Evolutionary conservation across 1,140 invertebrate genomes (phyloP).

Genomic region (Caerostris darwini): DNA sequence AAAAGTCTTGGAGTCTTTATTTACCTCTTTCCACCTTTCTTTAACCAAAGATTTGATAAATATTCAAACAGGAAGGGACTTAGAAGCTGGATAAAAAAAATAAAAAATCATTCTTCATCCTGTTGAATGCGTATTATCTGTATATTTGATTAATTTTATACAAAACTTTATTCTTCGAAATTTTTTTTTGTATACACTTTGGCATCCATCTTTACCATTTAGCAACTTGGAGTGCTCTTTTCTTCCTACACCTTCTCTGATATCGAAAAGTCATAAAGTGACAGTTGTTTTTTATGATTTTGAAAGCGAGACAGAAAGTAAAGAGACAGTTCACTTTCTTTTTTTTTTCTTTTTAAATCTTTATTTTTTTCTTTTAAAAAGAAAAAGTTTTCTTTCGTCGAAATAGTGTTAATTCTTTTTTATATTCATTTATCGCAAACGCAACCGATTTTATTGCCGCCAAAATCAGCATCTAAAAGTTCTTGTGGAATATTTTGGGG

Average conservation of each 20-base stretch:
- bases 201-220: conserved; percentile 4
- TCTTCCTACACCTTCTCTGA: not conserved
- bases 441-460: conserved; percentile 2
- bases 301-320: conserved; percentile 2
- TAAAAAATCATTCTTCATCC: conserved; percentile 36
- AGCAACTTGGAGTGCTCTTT: not conserved
- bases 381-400: not conserved
- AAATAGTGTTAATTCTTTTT: conserved; percentile 8
- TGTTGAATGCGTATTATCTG: conserved; percentile 73
- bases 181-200: not conserved
- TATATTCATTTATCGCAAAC: not conserved
- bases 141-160: conserved; percentile 75
- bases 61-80: conserved; percentile 62
- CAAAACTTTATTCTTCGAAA: conserved; percentile 56
- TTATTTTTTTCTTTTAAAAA: not conserved
- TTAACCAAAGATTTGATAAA: conserved; percentile 59
- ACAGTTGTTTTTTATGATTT: conserved; percentile 57
- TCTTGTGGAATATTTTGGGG: not conserved
- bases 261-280: conserved; percentile 52
- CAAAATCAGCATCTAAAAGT: not conserved
- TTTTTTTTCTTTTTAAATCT: not conserved
- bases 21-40: not conserved
- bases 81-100: not conserved
- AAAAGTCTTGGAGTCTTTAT: not conserved
- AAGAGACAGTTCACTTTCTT: not conserved